phyloP scores from a whole-genome alignment of 1,140 invertebrate species.

The Archivesica marissinica region DNA sequence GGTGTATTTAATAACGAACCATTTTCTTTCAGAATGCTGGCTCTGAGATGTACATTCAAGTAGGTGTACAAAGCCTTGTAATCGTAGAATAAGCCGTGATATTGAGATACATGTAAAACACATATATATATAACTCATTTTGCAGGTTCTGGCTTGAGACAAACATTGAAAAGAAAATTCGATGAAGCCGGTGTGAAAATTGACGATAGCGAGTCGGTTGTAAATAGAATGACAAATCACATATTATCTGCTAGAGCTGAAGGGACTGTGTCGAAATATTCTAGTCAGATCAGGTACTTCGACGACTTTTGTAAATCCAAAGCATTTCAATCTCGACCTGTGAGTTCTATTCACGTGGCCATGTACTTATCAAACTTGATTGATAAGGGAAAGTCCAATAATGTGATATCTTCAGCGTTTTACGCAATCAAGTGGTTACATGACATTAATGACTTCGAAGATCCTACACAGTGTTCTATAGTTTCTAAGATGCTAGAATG shows the following conservation, averaged over 20 bases:
- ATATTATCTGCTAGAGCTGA: constrained; percentile 42
- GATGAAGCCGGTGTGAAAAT: not conserved
- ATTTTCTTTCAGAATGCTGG: constrained; percentile 43
- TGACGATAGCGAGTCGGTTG: not conserved
- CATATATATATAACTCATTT: no score
- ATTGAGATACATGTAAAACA: no score
- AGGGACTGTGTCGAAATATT: constrained; percentile 40
- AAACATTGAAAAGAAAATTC: not conserved
- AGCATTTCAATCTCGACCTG: constrained; percentile 10
- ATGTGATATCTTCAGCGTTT: constrained; percentile 17
- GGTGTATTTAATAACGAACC: constrained; percentile 9
- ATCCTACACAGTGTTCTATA: constrained; percentile 48
- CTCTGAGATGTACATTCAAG: constrained; percentile 1
- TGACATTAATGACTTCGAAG: constrained; percentile 22
- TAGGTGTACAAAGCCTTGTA: no score
- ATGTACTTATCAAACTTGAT: constrained; percentile 19
- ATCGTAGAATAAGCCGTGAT: no score
- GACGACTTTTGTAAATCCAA: no score
- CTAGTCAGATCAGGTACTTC: no score
- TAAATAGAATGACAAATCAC: not conserved
- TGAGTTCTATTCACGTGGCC: constrained; percentile 52
- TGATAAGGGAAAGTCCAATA: not conserved
- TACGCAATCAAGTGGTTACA: constrained; percentile 56
- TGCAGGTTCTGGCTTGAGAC: constrained; percentile 24
- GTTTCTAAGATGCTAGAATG: constrained; percentile 33